Evolutionary conservation across 2,888 invertebrate species (phyloP).

Genomic region (Epinotia ramella): DNA sequence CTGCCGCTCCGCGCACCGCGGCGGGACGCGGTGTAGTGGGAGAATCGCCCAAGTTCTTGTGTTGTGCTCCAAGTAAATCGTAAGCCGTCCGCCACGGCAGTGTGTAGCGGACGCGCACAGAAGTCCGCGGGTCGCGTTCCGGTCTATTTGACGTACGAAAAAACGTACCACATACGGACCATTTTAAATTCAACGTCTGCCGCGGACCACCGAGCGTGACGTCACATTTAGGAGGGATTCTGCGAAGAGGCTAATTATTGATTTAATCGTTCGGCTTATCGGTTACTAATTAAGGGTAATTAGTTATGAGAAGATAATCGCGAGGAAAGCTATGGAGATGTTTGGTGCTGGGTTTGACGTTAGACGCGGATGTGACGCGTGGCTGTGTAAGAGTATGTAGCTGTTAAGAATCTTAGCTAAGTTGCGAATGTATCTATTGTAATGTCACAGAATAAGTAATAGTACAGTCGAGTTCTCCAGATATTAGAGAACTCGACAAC

Average conservation of each 20-base stretch:
- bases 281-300: conserved; percentile 21
- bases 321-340: conserved; percentile 8
- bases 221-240: conserved; percentile 56
- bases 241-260: conserved; percentile 33
- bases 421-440: too few species aligned
- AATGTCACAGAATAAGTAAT: too few species aligned
- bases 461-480: too few species aligned
- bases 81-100: not conserved
- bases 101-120: conserved; percentile 51
- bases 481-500: too few species aligned
- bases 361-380: not conserved
- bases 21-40: too few species aligned
- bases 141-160: conserved; percentile 71
- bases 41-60: too few species aligned
- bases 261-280: conserved; percentile 34
- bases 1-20: too few species aligned
- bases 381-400: not conserved
- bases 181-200: conserved; percentile 66
- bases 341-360: not conserved
- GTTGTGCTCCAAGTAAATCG: not conserved
- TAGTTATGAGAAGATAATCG: not conserved
- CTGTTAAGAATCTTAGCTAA: too few species aligned
- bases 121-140: conserved; percentile 68
- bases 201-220: conserved; percentile 60
- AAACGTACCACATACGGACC: conserved; percentile 57